Evolutionary conservation across 2,797 vertebrate genomes (phyloP).

Genomic region (Remorina albescens): DNA sequence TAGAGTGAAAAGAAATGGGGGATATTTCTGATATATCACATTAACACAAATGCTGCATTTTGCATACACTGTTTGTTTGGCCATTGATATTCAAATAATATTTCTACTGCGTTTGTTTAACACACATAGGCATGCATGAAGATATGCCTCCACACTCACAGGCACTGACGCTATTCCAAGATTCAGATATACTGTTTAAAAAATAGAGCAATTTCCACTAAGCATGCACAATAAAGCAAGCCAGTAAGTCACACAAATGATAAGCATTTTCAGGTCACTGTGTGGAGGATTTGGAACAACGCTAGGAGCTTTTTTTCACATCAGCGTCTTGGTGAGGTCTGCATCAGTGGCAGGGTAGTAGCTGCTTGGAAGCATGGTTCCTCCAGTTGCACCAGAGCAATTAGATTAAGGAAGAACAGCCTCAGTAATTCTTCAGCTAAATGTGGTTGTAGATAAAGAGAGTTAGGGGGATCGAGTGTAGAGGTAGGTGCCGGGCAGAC

Average conservation of each 20-base stretch:
- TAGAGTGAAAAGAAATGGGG: neutral
- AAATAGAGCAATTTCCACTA: neutral
- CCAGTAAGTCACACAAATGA: conserved; percentile 36
- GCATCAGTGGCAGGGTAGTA: conserved; percentile 13
- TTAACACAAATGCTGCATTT: neutral
- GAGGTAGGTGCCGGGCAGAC: conserved; percentile 61
- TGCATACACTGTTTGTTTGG: neutral
- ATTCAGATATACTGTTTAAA: neutral
- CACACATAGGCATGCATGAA: neutral
- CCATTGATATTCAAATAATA: neutral
- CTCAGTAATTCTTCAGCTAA: conserved; percentile 64
- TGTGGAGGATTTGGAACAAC: conserved; percentile 20
- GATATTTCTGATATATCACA: neutral
- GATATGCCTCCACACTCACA: neutral
- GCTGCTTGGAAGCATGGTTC: conserved; percentile 36
- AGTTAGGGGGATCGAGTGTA: conserved; percentile 64
- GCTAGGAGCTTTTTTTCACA: conserved; percentile 15
- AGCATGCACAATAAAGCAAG: neutral
- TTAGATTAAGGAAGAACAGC: conserved; percentile 72
- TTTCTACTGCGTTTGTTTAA: neutral
- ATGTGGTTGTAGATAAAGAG: conserved; percentile 67
- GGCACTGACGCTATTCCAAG: neutral
- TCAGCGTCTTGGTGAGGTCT: conserved; percentile 35
- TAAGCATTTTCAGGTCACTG: conserved; percentile 33
- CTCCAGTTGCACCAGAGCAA: conserved; percentile 58